A percentile compares a stretch with the other conserved stretches of the same genome.
These are phyloP conservation scores for Centrocercus urophasianus DNA, from an alignment of 2,113 vertebrate genomes.

Conservation along the genomic window DNA sequence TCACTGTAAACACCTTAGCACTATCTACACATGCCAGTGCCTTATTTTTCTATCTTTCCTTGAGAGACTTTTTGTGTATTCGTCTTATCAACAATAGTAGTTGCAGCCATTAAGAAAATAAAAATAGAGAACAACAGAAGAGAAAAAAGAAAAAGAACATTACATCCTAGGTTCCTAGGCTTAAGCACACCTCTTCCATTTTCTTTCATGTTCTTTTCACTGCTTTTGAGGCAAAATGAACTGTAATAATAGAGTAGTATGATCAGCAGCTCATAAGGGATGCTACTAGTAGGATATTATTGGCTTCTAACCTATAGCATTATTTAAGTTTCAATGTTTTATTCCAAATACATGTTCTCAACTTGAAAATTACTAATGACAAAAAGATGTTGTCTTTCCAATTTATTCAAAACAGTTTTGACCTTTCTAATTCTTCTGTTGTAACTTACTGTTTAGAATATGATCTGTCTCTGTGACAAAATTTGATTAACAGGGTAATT, in stretches of 20 bases:
- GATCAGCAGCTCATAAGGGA: rapidly evolving
- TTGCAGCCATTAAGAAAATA: background rate
- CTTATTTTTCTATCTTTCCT: background rate
- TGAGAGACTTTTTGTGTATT: background rate
- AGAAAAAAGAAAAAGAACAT: background rate
- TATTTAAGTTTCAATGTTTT: background rate
- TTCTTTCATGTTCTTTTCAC: background rate
- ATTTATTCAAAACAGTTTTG: background rate
- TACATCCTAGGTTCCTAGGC: background rate
- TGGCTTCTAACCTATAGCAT: background rate
- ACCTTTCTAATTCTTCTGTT: background rate
- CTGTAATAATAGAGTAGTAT: background rate
- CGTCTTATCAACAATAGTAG: background rate
- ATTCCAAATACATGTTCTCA: background rate
- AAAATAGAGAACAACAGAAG: background rate
- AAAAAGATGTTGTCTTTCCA: background rate
- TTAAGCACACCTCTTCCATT: too few relatives aligned
- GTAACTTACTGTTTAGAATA: background rate
- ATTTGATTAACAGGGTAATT: background rate
- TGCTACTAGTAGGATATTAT: background rate
- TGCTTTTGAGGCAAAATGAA: background rate
- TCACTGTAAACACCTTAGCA: background rate
- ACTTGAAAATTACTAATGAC: background rate
- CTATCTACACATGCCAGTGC: background rate
- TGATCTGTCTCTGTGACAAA: background rate